A percentile compares a stretch with the other conserved stretches of the same genome.
Conservation (phyloP, 1,140 invertebrate species). For the Drosophila rhopaloa region DNA sequence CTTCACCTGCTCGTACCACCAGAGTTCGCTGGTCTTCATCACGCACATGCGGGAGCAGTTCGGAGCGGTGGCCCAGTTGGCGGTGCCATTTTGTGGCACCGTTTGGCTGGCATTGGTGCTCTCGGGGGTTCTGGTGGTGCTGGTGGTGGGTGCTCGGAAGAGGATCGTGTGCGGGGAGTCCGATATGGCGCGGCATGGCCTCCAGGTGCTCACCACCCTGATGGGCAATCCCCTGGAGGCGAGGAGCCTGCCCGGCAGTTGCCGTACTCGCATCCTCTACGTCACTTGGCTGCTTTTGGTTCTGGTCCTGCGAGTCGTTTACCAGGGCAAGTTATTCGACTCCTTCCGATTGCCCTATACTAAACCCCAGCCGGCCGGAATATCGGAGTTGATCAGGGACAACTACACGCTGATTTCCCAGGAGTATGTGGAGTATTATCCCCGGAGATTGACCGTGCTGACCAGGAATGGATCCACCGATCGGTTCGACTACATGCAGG, state of each 20-base stretch:
- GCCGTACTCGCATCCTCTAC: conserved; percentile 11
- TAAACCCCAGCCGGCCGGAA: conserved; percentile 31
- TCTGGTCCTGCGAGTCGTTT: conserved; percentile 53
- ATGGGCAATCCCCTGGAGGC: conserved; percentile 55
- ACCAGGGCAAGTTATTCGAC: conserved; percentile 68
- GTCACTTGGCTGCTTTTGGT: conserved; percentile 56
- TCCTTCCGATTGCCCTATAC: conserved; percentile 48
- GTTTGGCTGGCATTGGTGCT: conserved; percentile 48
- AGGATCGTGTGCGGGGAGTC: not conserved
- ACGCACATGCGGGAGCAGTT: conserved; percentile 38
- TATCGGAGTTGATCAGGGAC: conserved; percentile 37
- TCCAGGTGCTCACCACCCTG: conserved; percentile 53
- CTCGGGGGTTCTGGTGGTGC: conserved; percentile 20
- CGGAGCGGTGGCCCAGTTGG: conserved; percentile 50
- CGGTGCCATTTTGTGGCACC: conserved; percentile 32
- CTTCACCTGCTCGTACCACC: conserved; percentile 51
- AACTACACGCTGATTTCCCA: conserved; percentile 38
- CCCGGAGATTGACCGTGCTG: conserved; percentile 33
- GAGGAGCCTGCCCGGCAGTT: not conserved
- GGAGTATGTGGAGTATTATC: conserved; percentile 61
- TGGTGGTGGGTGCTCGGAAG: conserved; percentile 30
- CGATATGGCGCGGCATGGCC: not conserved
- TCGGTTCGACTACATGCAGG: conserved; percentile 46
- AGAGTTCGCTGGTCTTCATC: conserved; percentile 62
- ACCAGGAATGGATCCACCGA: not conserved